Evolutionary conservation across 2,888 invertebrate species (phyloP).

Genomic region (Rhingia rostrata): DNA sequence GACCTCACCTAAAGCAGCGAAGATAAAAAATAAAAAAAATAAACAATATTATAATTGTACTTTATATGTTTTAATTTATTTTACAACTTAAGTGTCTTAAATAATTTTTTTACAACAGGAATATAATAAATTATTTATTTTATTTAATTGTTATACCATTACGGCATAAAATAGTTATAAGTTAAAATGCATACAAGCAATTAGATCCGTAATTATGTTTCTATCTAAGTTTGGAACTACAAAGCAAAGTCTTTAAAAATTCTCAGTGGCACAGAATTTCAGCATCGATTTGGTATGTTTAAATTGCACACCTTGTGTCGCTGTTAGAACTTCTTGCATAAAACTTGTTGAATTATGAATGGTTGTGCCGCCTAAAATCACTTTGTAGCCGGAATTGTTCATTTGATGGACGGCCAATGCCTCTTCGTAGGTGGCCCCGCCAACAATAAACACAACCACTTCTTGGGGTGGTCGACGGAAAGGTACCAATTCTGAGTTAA

Average conservation of each 20-base stretch:
- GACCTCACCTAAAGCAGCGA: too few species aligned
- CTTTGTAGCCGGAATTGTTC: slow-evolving; percentile 88
- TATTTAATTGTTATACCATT: slow-evolving; percentile 17
- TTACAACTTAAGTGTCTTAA: slow-evolving; percentile 38
- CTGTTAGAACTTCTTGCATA: slow-evolving; percentile 88
- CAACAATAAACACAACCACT: slow-evolving; percentile 97
- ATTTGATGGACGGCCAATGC: slow-evolving; percentile 92
- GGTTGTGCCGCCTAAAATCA: slow-evolving; percentile 95
- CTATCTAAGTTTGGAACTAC: slow-evolving; percentile 19
- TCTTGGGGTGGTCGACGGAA: slow-evolving; percentile 90
- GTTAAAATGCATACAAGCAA: slow-evolving; percentile 25
- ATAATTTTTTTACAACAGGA: slow-evolving; percentile 38
- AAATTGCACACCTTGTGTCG: slow-evolving; percentile 87
- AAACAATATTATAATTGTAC: too few species aligned
- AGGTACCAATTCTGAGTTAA: slow-evolving; percentile 86
- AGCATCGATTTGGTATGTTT: slow-evolving; percentile 89
- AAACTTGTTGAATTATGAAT: slow-evolving; percentile 94
- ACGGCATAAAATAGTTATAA: slow-evolving; percentile 13
- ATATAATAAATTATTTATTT: slow-evolving; percentile 45
- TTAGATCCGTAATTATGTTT: slow-evolving; percentile 33
- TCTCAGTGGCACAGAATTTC: slow-evolving; percentile 86
- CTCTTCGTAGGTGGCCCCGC: slow-evolving; percentile 98
- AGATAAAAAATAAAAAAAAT: too few species aligned
- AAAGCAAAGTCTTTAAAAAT: slow-evolving; percentile 76
- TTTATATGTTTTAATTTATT: slow-evolving; percentile 26